Base-by-base conservation (phyloP, 2,797 vertebrate species). In the Pseudotriccus pelzelni region DNA sequence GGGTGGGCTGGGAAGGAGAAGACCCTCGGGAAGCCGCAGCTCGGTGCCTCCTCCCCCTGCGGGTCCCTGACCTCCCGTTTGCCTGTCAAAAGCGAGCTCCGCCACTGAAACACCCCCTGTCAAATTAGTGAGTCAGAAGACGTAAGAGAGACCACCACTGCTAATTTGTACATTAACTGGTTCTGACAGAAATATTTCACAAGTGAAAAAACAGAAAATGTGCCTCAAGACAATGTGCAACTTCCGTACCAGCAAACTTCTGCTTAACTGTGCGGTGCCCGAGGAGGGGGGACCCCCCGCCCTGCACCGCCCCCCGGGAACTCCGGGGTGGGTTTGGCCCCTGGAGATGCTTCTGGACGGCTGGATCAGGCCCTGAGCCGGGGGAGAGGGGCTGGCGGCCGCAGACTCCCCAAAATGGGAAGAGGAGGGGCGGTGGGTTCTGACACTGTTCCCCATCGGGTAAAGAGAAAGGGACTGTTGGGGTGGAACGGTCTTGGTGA, bases 111-210 rank as follows among this genome's bases (percentile, higher is more conserved):
- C 98, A 98, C 97, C 98, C 97, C 98, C 98, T 98, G 98, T 98
- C 98, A 99, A 99, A 98, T 98, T 98, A 98, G 98, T 95, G 98
- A 97, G 97, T 97, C 97, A 97, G 96, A 97, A 98, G 98, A 97
- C 93, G 94, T 94, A 95, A 98, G 98, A 98, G 98, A 98, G 98
- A 98, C 97, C 97, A 98, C 98, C 96, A 91, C 98, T 97, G 98
- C 98, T 99, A 99, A 99, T 99, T 99, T 99, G 98, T 99, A 99
- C 97, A 97, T 98, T 99, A 99, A 99, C 98, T 98, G 98, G 98
- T 98, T 98, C 98, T 99, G 99, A 99, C 99, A 99, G 98, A 98
- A 97, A 96, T 97, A 94, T 98, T 96, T 98, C 97, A 91, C 97
- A 97, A 97, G 97, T 98, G 97, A 97, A 98, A 98, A 98, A 97